Evolutionary conservation across 2,113 vertebrate genomes (phyloP).

Genomic region (Oreocharis arfaki): DNA sequence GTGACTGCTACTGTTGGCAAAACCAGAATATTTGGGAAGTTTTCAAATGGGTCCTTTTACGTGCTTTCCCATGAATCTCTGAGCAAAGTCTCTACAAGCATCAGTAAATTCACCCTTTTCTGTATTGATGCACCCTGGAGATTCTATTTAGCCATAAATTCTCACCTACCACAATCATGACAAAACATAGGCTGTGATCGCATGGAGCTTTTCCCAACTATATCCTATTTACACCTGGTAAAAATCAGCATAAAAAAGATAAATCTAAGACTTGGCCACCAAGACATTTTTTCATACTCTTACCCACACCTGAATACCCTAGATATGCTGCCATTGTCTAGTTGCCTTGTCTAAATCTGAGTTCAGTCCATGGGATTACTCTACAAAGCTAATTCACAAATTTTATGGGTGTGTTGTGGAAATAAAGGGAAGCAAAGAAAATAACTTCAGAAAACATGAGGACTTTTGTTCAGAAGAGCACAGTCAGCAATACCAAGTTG

Average conservation of each 20-base stretch:
- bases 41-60: neutral
- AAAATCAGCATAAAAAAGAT: neutral
- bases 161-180: accelerated
- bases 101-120: neutral
- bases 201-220: neutral
- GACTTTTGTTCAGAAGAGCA: neutral
- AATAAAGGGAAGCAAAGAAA: neutral
- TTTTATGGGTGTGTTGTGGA: neutral
- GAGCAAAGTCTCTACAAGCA: neutral
- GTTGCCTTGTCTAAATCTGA: neutral
- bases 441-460: neutral
- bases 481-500: neutral
- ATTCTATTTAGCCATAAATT: neutral
- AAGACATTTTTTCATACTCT: neutral
- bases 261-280: neutral
- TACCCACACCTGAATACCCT: neutral
- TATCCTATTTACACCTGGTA: neutral
- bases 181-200: neutral
- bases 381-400: neutral
- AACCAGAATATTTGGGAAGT: neutral
- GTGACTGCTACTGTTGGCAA: neutral
- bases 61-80: neutral
- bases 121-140: neutral
- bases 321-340: neutral
- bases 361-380: neutral